Percentiles rank a stretch among this genome's conserved stretches.
phyloP scores from a whole-genome alignment of 2,888 invertebrate species.

The Torymus texanus region DNA sequence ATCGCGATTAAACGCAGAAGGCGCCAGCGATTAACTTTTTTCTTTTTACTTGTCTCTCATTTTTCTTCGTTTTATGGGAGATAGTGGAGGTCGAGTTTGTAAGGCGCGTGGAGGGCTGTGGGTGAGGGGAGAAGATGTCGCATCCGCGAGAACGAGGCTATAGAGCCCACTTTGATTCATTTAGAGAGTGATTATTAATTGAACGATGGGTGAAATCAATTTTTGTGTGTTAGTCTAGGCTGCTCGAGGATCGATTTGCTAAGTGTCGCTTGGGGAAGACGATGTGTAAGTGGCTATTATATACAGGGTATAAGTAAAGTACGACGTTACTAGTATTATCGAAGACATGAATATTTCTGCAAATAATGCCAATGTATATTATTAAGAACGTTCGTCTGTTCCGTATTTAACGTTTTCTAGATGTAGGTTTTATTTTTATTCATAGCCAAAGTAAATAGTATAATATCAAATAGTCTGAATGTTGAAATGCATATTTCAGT shows the following conservation, averaged over 20 bases:
- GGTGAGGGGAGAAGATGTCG: not conserved
- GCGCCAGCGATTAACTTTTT: not conserved
- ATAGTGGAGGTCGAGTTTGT: too few species aligned
- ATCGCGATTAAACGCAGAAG: constrained; percentile 9
- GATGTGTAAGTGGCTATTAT: not conserved
- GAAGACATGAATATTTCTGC: not conserved
- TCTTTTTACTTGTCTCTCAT: not conserved
- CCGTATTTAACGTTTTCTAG: too few species aligned
- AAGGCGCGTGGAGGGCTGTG: not conserved
- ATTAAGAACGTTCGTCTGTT: too few species aligned
- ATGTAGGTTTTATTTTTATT: too few species aligned
- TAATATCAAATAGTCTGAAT: too few species aligned
- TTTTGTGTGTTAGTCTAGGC: constrained; percentile 8
- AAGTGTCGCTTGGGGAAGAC: not conserved
- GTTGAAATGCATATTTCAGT: too few species aligned
- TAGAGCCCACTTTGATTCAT: constrained; percentile 10
- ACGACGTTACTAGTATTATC: constrained; percentile 2
- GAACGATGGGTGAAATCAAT: constrained; percentile 27
- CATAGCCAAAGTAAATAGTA: too few species aligned
- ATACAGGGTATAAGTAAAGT: constrained; percentile 31
- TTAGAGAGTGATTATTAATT: constrained; percentile 20
- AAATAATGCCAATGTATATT: too few species aligned
- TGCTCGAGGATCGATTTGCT: constrained; percentile 14
- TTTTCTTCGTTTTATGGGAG: too few species aligned
- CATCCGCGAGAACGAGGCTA: not conserved